Evolutionary conservation across 1,140 invertebrate genomes (phyloP).

Genomic region (Bombyx mori): DNA sequence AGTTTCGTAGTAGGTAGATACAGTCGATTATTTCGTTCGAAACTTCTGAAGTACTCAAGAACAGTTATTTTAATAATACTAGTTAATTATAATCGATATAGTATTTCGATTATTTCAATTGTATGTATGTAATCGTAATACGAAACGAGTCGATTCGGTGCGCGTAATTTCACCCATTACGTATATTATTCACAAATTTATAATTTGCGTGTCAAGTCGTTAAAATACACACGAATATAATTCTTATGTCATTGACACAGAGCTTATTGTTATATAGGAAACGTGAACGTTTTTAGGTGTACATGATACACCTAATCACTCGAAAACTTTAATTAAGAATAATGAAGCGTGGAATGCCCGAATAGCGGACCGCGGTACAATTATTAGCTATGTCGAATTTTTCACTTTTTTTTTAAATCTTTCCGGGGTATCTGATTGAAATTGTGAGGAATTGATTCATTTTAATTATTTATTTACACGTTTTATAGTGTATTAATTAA

Average conservation of each 20-base stretch:
- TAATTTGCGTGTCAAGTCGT: conserved; percentile 36
- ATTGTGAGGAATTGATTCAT: no score
- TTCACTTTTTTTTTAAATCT: conserved; percentile 11
- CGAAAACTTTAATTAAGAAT: no score
- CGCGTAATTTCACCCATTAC: conserved; percentile 50
- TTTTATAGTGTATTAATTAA: no score
- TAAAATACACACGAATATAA: conserved; percentile 3
- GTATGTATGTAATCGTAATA: conserved; percentile 46
- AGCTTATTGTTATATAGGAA: conserved; percentile 4
- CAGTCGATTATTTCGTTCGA: conserved; percentile 34
- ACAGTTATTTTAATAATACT: conserved; percentile 42
- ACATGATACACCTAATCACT: conserved; percentile 26
- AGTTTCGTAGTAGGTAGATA: conserved; percentile 42
- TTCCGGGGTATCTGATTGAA: no score
- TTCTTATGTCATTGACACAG: conserved; percentile 23
- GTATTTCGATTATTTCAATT: conserved; percentile 25
- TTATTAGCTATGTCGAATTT: conserved; percentile 26
- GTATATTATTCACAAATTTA: conserved; percentile 28
- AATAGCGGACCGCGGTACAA: no score
- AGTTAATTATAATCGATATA: conserved; percentile 49
- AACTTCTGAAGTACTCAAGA: conserved; percentile 20
- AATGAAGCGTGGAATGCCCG: no score
- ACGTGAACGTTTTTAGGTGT: conserved; percentile 20
- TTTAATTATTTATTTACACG: no score
- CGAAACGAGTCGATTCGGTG: conserved; percentile 30